phyloP scores from a whole-genome alignment of 2,888 invertebrate genomes.

The Idaea biselata region DNA sequence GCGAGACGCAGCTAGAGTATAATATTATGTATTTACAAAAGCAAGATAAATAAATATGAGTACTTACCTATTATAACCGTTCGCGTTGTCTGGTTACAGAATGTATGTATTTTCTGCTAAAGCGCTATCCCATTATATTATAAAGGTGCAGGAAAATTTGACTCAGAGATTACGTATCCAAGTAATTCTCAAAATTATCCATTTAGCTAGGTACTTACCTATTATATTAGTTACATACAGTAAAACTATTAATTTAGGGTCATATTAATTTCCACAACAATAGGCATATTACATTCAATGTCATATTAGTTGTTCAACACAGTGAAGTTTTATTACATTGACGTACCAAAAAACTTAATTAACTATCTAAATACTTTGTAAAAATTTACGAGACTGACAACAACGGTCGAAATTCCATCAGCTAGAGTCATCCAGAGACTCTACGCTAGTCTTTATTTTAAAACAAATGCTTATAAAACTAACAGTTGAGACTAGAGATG shows the following conservation, averaged over 20 bases:
- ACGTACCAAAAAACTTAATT: background rate
- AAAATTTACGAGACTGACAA: background rate
- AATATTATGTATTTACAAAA: too few relatives aligned
- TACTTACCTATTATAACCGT: too few relatives aligned
- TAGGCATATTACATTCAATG: background rate
- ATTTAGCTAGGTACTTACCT: background rate
- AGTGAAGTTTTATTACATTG: background rate
- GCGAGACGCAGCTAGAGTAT: too few relatives aligned
- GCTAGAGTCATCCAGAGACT: conserved; percentile 51
- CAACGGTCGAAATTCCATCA: conserved; percentile 53
- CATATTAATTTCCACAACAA: background rate
- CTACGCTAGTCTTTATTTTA: conserved; percentile 51
- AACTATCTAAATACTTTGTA: background rate
- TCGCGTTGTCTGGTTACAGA: too few relatives aligned
- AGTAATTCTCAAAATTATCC: background rate
- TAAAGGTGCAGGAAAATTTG: too few relatives aligned
- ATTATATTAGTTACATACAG: too few relatives aligned
- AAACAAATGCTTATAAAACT: too few relatives aligned
- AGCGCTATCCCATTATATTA: too few relatives aligned
- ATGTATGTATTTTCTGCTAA: too few relatives aligned
- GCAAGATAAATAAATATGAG: too few relatives aligned
- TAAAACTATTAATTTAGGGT: background rate
- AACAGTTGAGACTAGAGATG: too few relatives aligned
- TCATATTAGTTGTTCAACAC: background rate
- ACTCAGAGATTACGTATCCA: too few relatives aligned